Evolutionary conservation across 2,797 vertebrate genomes (phyloP).

Genomic region (Hybognathus amarus): DNA sequence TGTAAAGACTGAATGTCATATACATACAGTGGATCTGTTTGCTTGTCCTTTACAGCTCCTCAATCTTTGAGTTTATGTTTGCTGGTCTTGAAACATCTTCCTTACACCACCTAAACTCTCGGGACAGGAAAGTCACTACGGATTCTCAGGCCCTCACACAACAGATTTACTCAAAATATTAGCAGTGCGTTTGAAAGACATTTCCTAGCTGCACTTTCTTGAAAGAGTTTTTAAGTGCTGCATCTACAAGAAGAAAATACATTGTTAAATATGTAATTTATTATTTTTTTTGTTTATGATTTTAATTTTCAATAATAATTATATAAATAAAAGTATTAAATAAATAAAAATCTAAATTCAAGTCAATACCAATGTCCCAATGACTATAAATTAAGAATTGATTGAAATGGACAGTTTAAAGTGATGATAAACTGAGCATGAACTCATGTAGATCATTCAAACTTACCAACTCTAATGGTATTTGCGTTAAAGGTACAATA

Average conservation of each 20-base stretch:
- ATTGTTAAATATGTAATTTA: background rate
- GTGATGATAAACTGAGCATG: no score
- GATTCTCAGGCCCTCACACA: constrained; percentile 8
- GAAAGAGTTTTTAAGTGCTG: background rate
- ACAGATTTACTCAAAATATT: constrained; percentile 25
- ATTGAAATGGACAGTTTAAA: no score
- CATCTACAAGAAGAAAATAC: background rate
- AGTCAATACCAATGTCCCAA: no score
- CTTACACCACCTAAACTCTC: background rate
- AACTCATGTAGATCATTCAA: no score
- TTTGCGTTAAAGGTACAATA: no score
- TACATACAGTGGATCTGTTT: constrained; percentile 2
- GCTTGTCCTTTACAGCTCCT: background rate
- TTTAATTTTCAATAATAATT: background rate
- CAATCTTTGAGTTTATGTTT: background rate
- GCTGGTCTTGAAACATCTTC: background rate
- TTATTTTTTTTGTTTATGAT: background rate
- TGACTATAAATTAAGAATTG: no score
- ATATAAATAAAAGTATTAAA: background rate
- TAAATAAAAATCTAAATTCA: no score
- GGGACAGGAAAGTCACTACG: constrained; percentile 22
- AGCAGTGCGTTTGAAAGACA: constrained; percentile 19
- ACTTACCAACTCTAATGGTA: no score
- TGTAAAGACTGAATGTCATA: background rate
- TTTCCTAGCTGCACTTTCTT: constrained; percentile 5